Percentiles rank a stretch among this genome's conserved stretches.
Evolutionary conservation across 2,888 invertebrate genomes (phyloP).

Genomic region (Nomada fucata): DNA sequence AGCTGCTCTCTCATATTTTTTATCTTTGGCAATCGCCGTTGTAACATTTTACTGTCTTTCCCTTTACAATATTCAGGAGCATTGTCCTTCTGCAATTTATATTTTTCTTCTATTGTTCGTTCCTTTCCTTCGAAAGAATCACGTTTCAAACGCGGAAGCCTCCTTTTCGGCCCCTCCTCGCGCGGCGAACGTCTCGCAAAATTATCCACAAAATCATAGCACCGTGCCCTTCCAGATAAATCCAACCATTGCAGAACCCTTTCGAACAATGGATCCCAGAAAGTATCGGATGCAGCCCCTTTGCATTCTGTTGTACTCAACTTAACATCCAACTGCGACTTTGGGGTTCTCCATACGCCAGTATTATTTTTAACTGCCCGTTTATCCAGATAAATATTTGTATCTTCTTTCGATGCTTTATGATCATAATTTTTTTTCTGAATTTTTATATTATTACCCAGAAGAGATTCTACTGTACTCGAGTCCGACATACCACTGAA

Average conservation of each 20-base stretch:
- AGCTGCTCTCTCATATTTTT: slow-evolving; percentile 23
- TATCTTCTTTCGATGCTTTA: slow-evolving; percentile 2
- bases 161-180: slow-evolving; percentile 44
- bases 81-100: slow-evolving; percentile 62
- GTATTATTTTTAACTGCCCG: slow-evolving; percentile 12
- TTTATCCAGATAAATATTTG: not conserved
- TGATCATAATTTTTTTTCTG: not conserved
- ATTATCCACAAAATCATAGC: slow-evolving; percentile 58
- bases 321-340: not conserved
- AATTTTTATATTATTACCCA: not conserved
- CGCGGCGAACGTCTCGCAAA: slow-evolving; percentile 12
- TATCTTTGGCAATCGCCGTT: slow-evolving; percentile 37
- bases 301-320: slow-evolving; percentile 6
- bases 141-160: slow-evolving; percentile 36
- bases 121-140: slow-evolving; percentile 55
- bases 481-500: slow-evolving; percentile 7
- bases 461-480: slow-evolving; percentile 1
- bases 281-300: slow-evolving; percentile 31
- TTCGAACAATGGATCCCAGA: slow-evolving; percentile 86
- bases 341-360: not conserved
- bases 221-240: slow-evolving; percentile 87
- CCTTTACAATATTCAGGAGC: slow-evolving; percentile 41
- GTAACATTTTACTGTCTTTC: slow-evolving; percentile 25
- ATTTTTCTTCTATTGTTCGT: slow-evolving; percentile 62
- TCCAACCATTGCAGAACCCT: slow-evolving; percentile 93